Conservation (phyloP, 2,113 vertebrate genomes). For the Capreolus pygargus region DNA sequence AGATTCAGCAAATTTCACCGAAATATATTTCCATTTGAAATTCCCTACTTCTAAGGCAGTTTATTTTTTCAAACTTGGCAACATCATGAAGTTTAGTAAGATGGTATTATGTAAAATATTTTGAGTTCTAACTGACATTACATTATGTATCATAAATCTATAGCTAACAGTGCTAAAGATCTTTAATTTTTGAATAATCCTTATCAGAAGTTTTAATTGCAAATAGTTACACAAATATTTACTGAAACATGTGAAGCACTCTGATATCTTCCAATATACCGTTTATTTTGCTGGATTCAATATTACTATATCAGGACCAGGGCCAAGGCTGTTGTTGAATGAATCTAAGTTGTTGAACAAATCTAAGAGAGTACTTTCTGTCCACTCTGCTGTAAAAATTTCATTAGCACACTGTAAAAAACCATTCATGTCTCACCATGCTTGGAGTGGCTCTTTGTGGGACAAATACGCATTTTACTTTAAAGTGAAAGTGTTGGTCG, state of each 20-base stretch:
- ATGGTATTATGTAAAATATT: not conserved
- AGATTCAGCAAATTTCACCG: not conserved
- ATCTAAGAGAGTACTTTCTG: slow-evolving; percentile 62
- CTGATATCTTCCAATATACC: slow-evolving; percentile 57
- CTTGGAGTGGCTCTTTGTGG: not conserved
- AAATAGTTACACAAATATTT: slow-evolving; percentile 73
- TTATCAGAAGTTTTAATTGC: slow-evolving; percentile 70
- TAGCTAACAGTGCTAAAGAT: not conserved
- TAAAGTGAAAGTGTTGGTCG: not conserved
- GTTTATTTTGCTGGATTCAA: slow-evolving; percentile 74
- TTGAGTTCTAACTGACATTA: not conserved
- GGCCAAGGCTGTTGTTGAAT: slow-evolving; percentile 69
- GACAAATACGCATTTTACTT: slow-evolving; percentile 57
- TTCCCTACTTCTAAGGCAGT: not conserved
- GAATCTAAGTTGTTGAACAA: slow-evolving; percentile 71
- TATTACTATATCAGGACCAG: slow-evolving; percentile 25
- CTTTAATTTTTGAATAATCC: slow-evolving; percentile 57
- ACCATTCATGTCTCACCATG: slow-evolving; percentile 42
- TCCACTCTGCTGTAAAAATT: slow-evolving; percentile 54
- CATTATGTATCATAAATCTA: not conserved
- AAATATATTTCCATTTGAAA: slow-evolving; percentile 6
- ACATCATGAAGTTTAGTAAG: not conserved
- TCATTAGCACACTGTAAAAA: slow-evolving; percentile 48
- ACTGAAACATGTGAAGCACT: slow-evolving; percentile 73
- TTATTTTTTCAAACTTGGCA: not conserved